A percentile compares a stretch with the other conserved stretches of the same genome.
phyloP scores from a whole-genome alignment of 2,888 invertebrate genomes.

The Chymomyza procnemis region DNA sequence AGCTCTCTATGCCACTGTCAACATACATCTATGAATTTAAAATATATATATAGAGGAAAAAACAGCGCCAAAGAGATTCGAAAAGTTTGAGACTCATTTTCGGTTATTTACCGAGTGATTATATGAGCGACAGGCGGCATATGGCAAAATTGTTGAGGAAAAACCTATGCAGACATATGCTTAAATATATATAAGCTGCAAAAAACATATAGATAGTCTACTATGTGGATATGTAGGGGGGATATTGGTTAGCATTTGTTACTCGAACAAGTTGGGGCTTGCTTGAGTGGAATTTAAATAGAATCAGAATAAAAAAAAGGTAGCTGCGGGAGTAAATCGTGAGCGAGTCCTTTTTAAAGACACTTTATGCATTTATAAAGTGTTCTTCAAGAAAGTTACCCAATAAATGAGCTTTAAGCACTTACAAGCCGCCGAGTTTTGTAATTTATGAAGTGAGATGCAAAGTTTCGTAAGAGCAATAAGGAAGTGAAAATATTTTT shows the following conservation, averaged over 20 bases:
- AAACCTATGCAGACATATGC: neutral
- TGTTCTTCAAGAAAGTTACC: neutral
- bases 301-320: neutral
- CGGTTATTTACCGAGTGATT: constrained; percentile 26
- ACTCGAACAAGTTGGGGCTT: neutral
- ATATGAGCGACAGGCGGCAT: constrained; percentile 32
- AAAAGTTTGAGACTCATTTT: neutral
- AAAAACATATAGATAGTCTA: neutral
- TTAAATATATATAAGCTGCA: neutral
- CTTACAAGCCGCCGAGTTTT: neutral
- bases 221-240: neutral
- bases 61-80: neutral
- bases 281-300: neutral
- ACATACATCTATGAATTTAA: neutral
- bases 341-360: neutral
- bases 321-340: neutral
- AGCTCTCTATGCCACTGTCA: no score
- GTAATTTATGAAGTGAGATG: neutral
- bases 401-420: neutral
- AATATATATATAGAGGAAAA: neutral
- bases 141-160: neutral
- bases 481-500: neutral
- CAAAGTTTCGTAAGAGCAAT: neutral
- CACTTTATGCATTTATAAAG: neutral
- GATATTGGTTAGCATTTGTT: neutral